Base-by-base conservation (phyloP, 1,140 invertebrate genomes). In the Eufriesea mexicana region DNA sequence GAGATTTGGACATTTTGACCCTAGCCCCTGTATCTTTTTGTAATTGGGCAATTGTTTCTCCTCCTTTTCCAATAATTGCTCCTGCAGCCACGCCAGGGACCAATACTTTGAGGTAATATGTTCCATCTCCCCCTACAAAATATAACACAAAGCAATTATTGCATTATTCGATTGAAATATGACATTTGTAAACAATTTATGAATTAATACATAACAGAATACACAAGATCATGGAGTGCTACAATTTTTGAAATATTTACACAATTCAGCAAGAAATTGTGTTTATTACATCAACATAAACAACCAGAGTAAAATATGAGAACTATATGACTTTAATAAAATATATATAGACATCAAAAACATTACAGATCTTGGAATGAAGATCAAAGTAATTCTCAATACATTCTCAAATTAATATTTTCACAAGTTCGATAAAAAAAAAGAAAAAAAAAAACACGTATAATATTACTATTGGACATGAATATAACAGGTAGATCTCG, bases 1-100 rank as follows among this genome's bases (percentile, higher is more conserved):
- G 98, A 25, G 98, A 98, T 95, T 99, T 99, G 84, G 98, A 99
- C 98, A 99, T 99, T 96, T 99, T 99, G 80, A 99, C 97, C 89
- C 98, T 96, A 86, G 98, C 98, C 90, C 98, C 98, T 61, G 98
- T 98, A 93, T 99, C 98, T 94, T 99, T 99, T 94, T 99, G 98
- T 89, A 99, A 95, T 93, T 99, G 98, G 87, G 98, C 98, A 94
- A 99, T 99, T 45, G 98, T 99, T 94, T 99, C 98, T 80, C 98
- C 98, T 25, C 98, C 98, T 95, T 99, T 99, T 85, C 98, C 99
- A 93, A 99, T 99, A 93, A 99, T 99, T 90, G 98, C 98, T 83
- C 99, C 99, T 68, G 98, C 98, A 86, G 98, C 98, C 93, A 98
- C 97, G 87, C 98, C 98, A 68, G 98, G 98, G 90, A 99, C 98